A percentile compares a stretch with the other conserved stretches of the same genome.
phyloP scores from a whole-genome alignment of 2,797 vertebrate species.

The Galago senegalensis region DNA sequence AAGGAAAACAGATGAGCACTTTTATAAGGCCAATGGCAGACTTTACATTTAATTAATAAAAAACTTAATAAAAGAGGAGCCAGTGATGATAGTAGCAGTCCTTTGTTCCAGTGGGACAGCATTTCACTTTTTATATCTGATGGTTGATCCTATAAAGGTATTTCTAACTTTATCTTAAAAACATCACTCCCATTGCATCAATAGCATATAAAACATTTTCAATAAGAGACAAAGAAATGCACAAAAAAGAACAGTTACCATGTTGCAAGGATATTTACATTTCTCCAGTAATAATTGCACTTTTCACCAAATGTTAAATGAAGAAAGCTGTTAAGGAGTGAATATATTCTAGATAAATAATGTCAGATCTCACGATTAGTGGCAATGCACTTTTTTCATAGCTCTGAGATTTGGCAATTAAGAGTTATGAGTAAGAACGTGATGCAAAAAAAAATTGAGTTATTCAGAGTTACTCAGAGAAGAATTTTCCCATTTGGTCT shows the following conservation, averaged over 20 bases:
- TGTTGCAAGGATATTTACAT: conserved; percentile 67
- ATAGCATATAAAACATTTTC: conserved; percentile 17
- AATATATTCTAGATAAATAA: conserved; percentile 76
- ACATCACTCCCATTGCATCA: background rate
- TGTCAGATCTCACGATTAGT: conserved; percentile 64
- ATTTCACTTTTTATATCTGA: conserved; percentile 83
- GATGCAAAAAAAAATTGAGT: conserved; percentile 61
- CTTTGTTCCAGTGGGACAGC: conserved; percentile 74
- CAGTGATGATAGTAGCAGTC: conserved; percentile 70
- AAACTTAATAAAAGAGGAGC: conserved; percentile 81
- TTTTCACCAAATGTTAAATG: conserved; percentile 71
- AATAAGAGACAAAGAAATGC: background rate
- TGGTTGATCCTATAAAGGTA: conserved; percentile 69
- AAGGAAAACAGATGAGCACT: conserved; percentile 82
- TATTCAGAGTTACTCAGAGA: conserved; percentile 47
- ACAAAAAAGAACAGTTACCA: background rate
- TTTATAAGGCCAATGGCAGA: conserved; percentile 83
- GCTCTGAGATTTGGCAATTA: conserved; percentile 72
- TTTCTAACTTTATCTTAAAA: conserved; percentile 72
- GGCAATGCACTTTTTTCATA: conserved; percentile 42
- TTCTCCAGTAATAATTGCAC: conserved; percentile 59
- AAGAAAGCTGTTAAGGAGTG: conserved; percentile 63
- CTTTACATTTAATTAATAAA: conserved; percentile 87
- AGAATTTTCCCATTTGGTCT: conserved; percentile 59
- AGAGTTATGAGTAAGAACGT: conserved; percentile 73